Percentiles rank a stretch among this genome's conserved stretches.
These are phyloP conservation scores for Myrmecophaga tridactyla DNA, from an alignment of 2,113 vertebrate species.

Conservation along the genomic window DNA sequence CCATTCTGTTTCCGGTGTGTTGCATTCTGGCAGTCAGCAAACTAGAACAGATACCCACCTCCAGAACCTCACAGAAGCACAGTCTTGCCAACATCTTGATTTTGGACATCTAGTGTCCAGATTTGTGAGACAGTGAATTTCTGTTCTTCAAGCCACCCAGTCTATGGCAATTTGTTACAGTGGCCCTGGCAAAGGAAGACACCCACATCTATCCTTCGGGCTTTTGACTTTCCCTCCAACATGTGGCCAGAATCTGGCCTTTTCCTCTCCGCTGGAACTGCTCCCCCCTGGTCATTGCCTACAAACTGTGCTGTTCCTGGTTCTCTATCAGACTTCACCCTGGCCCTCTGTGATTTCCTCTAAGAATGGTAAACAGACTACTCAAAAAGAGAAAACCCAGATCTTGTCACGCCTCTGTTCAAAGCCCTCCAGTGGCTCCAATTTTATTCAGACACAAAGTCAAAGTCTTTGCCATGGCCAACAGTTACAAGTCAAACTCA, in stretches of 20 bases:
- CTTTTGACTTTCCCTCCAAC: constrained; percentile 7
- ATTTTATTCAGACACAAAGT: background rate
- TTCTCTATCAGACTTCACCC: background rate
- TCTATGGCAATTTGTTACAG: no score
- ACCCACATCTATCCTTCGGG: background rate
- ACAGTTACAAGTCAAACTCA: background rate
- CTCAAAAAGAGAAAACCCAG: background rate
- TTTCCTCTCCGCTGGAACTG: background rate
- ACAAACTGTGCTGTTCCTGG: background rate
- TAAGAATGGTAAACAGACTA: background rate
- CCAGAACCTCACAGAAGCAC: no score
- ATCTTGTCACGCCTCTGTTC: background rate
- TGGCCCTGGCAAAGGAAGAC: background rate
- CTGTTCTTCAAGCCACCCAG: no score
- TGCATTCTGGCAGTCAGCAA: no score
- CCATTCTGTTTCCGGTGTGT: no score
- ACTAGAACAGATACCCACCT: no score
- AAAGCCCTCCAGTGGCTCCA: background rate
- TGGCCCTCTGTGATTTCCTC: background rate
- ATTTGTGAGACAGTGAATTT: no score
- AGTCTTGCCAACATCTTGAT: no score
- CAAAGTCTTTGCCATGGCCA: background rate
- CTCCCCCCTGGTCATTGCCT: background rate
- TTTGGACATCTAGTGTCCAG: no score
- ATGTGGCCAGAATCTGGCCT: background rate